Conservation (phyloP, 2,888 invertebrate genomes). For the Linnaemya tessellans region DNA sequence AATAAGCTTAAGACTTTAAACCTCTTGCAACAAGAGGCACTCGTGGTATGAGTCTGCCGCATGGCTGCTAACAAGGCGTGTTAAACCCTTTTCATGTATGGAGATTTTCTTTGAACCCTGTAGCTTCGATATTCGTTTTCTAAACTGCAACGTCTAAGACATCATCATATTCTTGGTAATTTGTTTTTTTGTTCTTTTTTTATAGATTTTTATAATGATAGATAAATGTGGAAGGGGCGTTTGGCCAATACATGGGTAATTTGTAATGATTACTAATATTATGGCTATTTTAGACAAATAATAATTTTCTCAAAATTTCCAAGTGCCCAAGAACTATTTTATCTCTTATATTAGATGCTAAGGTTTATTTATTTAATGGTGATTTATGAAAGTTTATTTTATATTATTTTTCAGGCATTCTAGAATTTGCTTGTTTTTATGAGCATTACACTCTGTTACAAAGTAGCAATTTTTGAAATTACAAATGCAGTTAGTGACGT, state of each 20-base stretch:
- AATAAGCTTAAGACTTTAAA: slow-evolving; percentile 56
- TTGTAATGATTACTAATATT: slow-evolving; percentile 69
- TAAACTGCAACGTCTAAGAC: slow-evolving; percentile 27
- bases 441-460: no score
- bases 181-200: slow-evolving; percentile 23
- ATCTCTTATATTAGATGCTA: neutral
- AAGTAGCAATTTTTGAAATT: no score
- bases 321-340: slow-evolving; percentile 21
- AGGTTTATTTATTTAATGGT: slow-evolving; percentile 19
- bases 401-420: neutral
- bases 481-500: no score
- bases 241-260: slow-evolving; percentile 64
- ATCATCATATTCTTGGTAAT: slow-evolving; percentile 28
- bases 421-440: no score
- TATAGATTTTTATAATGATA: slow-evolving; percentile 60
- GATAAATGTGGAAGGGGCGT: slow-evolving; percentile 55
- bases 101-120: slow-evolving; percentile 13
- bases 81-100: slow-evolving; percentile 57
- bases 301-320: slow-evolving; percentile 52
- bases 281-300: slow-evolving; percentile 60
- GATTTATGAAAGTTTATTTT: neutral
- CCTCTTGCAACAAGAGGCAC: slow-evolving; percentile 19
- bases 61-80: slow-evolving; percentile 63
- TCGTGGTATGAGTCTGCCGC: neutral
- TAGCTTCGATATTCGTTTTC: slow-evolving; percentile 17